Conservation (phyloP, 2,113 vertebrate species). For the Limanda limanda region DNA sequence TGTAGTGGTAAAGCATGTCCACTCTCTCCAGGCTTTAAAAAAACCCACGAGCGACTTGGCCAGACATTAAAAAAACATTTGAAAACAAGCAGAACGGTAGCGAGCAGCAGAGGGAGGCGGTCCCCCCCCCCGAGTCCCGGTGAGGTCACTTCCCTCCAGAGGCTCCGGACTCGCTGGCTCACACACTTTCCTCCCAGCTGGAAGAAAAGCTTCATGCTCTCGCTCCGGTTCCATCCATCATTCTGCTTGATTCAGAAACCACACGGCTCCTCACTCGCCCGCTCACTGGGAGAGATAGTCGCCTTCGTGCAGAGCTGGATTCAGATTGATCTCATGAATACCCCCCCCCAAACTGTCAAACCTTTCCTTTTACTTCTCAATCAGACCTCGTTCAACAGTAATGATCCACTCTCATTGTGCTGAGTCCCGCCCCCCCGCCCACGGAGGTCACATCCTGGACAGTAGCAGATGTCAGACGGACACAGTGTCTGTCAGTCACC, state of each 20-base stretch:
- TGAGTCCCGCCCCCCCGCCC: slow-evolving; percentile 4
- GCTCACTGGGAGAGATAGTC: background rate
- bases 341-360: background rate
- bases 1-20: background rate
- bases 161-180: slow-evolving; percentile 59
- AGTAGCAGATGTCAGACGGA: slow-evolving; percentile 70
- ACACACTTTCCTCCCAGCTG: slow-evolving; percentile 39
- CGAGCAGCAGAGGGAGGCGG: slow-evolving; percentile 43
- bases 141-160: slow-evolving; percentile 73
- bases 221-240: background rate
- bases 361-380: slow-evolving; percentile 1
- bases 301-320: background rate
- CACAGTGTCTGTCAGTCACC: slow-evolving; percentile 74
- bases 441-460: slow-evolving; percentile 52
- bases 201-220: slow-evolving; percentile 18
- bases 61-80: slow-evolving; percentile 13
- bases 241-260: background rate
- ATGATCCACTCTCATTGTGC: slow-evolving; percentile 11
- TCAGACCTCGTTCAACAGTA: background rate
- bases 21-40: background rate
- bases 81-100: slow-evolving; percentile 54
- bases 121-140: slow-evolving; percentile 47
- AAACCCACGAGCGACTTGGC: background rate
- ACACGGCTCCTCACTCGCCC: no score
- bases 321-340: no score